Percentiles rank a stretch among this genome's conserved stretches.
phyloP scores from a whole-genome alignment of 2,888 invertebrate genomes.

The Mactromeris polynyma region DNA sequence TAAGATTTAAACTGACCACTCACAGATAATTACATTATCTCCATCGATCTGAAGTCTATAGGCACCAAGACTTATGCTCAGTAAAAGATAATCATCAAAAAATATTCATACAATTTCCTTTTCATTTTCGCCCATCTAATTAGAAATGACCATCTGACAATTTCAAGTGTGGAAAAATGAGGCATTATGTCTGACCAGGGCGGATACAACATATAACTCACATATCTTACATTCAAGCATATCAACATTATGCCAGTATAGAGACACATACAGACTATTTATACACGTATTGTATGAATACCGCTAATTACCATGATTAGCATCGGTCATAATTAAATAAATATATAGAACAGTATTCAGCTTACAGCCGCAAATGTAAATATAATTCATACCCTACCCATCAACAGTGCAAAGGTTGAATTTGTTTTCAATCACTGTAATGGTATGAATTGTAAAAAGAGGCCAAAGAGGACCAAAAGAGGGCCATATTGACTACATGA shows the following conservation, averaged over 20 bases:
- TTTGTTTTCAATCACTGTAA: no score
- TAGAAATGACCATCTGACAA: conserved; percentile 55
- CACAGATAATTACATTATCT: conserved; percentile 33
- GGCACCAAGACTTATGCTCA: conserved; percentile 42
- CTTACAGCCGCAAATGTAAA: no score
- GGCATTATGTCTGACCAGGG: background rate
- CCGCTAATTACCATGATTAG: no score
- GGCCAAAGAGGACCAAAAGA: no score
- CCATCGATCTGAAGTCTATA: conserved; percentile 25
- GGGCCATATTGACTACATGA: no score
- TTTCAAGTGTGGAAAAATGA: conserved; percentile 13
- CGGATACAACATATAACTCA: background rate
- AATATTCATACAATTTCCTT: conserved; percentile 56
- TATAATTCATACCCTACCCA: no score
- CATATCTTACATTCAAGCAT: background rate
- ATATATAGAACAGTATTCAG: no score
- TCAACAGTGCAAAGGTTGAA: no score
- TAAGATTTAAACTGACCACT: conserved; percentile 37
- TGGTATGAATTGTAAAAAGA: no score
- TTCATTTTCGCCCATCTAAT: conserved; percentile 47
- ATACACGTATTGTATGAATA: background rate
- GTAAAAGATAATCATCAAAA: conserved; percentile 45
- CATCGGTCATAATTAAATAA: no score
- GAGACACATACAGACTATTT: background rate
- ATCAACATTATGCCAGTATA: background rate